phyloP scores from a whole-genome alignment of 2,888 invertebrate genomes.

The Allophyes oxyacanthae region DNA sequence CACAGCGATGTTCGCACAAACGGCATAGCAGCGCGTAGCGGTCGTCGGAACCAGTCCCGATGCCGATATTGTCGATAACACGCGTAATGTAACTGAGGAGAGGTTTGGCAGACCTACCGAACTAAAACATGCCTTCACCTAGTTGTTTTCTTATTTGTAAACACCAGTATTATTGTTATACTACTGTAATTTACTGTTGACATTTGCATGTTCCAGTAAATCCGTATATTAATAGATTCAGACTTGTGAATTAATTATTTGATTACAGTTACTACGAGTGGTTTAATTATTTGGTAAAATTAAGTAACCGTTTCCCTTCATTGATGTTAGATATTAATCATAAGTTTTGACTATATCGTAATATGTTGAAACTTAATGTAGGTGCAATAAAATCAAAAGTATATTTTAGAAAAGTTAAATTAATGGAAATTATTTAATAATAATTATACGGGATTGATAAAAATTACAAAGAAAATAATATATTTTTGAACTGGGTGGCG shows the following conservation, averaged over 20 bases:
- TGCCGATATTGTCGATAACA: conserved; percentile 52
- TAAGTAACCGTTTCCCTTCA: too few relatives aligned
- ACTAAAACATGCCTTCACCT: conserved; percentile 6
- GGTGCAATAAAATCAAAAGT: too few relatives aligned
- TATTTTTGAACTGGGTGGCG: too few relatives aligned
- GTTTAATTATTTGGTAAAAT: too few relatives aligned
- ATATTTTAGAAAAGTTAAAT: too few relatives aligned
- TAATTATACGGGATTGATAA: too few relatives aligned
- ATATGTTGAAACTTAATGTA: too few relatives aligned
- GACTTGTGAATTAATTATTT: conserved; percentile 23
- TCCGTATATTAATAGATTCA: conserved; percentile 21
- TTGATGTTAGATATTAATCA: too few relatives aligned
- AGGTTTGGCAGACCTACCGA: conserved; percentile 61
- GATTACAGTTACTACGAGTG: neutral
- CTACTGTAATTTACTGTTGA: too few relatives aligned
- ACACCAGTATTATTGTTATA: conserved; percentile 13
- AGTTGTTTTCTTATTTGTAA: conserved; percentile 17
- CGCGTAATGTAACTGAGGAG: conserved; percentile 40
- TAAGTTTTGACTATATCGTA: too few relatives aligned
- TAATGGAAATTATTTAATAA: too few relatives aligned
- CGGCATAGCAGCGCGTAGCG: conserved; percentile 50
- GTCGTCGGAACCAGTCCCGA: conserved; percentile 53
- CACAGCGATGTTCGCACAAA: conserved; percentile 48
- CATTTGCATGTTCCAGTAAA: conserved; percentile 32
- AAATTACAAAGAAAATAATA: too few relatives aligned